Base-by-base conservation (phyloP, 1,140 invertebrate genomes). In the Anastrepha obliqua region DNA sequence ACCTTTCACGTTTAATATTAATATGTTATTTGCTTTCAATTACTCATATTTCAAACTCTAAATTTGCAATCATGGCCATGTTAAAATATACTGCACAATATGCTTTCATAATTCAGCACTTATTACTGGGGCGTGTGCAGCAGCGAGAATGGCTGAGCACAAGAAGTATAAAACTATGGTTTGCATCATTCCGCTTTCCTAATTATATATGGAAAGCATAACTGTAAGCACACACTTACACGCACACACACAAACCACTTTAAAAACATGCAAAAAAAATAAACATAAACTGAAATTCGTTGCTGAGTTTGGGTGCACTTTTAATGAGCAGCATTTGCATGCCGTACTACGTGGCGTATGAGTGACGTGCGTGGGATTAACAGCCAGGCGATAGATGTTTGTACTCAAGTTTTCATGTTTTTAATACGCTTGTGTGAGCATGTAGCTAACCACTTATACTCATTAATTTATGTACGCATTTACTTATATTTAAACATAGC, bases 291-390 rank as follows among this genome's bases (percentile, higher is more conserved):
- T 74, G 9, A 81, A 81, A 81, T 20, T 81, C 55, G 74, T 81
- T 29, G 47, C 9, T 47, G 74, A 81, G 74, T 81, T 58, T 17
- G 44, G n/a, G 74, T 11, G n/a, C 17, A 55, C 17, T 81, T 81
- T 51, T 81, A 81, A 81, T 81, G 74, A 81, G 74, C 74, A 81
- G 42, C 74, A 81, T 81, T 55, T 81, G n/a, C 17, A 81, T 20
- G 74, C 9, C 11, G 74, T 81, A 20, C 17, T 55, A 81, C 74
- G 47, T 9, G 74, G 74, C 74, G 74, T 81, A 81, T 81, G 74
- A 58, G 74, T 81, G 51, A 58, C 55, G 47, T 81, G 51, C 17
- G 74, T 81, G 42, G n/a, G 55, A 13, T 58, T 20, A 81, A 20
- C 74, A 20, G 74, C 44, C 15, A n/a, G 20, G 74, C 13, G 60